phyloP scores from a whole-genome alignment of 2,113 vertebrate species.

The Campylomormyrus tamandua region DNA sequence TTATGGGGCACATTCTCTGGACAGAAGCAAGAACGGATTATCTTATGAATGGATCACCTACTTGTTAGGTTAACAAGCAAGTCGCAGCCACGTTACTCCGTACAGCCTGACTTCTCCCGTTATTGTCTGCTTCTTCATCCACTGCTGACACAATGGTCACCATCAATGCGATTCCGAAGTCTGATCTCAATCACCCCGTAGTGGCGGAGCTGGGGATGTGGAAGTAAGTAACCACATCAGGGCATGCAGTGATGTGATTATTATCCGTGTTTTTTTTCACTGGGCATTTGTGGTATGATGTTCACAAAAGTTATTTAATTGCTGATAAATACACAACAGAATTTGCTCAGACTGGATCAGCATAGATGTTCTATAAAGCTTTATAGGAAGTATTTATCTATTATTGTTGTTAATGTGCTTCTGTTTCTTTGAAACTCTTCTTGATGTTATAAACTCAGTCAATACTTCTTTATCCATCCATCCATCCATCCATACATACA shows the following conservation, averaged over 20 bases:
- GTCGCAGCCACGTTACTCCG: constrained; percentile 46
- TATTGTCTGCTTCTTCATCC: constrained; percentile 18
- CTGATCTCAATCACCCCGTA: neutral
- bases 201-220: neutral
- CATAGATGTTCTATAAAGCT: neutral
- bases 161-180: constrained; percentile 9
- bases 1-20: constrained; percentile 56
- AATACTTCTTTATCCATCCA: neutral
- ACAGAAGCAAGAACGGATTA: constrained; percentile 56
- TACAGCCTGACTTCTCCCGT: constrained; percentile 25
- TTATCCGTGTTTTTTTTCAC: neutral
- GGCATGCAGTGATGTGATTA: neutral
- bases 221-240: neutral
- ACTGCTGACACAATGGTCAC: neutral
- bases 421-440: neutral
- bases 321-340: neutral
- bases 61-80: constrained; percentile 64
- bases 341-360: neutral
- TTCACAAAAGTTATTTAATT: neutral
- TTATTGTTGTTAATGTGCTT: neutral
- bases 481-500: neutral
- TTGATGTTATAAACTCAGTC: neutral
- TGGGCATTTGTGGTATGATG: neutral
- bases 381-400: neutral
- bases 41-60: constrained; percentile 57